Evolutionary conservation across 2,113 vertebrate genomes (phyloP).

Genomic region (Perccottus glenii): DNA sequence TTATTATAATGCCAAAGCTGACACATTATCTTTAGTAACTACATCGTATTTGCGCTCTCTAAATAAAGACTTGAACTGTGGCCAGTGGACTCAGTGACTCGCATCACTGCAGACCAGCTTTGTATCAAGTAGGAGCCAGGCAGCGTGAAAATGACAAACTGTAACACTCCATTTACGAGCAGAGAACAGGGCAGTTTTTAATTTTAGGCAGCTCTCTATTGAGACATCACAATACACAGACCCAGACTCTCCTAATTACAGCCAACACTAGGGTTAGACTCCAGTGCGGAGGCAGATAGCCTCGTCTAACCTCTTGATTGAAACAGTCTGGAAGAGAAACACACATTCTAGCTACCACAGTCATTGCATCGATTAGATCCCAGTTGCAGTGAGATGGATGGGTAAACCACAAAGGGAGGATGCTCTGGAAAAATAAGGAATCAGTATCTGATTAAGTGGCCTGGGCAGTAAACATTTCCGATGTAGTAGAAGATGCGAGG

Average conservation of each 20-base stretch:
- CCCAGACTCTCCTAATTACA: constrained; percentile 63
- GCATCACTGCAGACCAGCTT: constrained; percentile 10
- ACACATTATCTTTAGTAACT: too few species aligned
- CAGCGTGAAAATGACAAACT: constrained; percentile 57
- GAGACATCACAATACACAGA: constrained; percentile 58
- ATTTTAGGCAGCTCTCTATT: constrained; percentile 50
- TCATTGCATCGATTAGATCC: constrained; percentile 61
- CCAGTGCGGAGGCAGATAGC: constrained; percentile 43
- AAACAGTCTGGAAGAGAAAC: constrained; percentile 44
- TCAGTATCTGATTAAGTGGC: constrained; percentile 43
- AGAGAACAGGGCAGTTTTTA: constrained; percentile 50
- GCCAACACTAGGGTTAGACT: constrained; percentile 1
- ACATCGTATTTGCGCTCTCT: background rate
- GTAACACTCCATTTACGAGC: constrained; percentile 51
- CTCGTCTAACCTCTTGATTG: constrained; percentile 57
- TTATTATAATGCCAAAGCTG: too few species aligned
- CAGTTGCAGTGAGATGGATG: constrained; percentile 53
- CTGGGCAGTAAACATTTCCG: constrained; percentile 51
- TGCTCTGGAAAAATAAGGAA: constrained; percentile 19
- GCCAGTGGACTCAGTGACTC: constrained; percentile 52
- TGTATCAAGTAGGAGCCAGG: constrained; percentile 31
- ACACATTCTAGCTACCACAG: constrained; percentile 12
- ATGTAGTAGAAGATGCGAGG: constrained; percentile 5
- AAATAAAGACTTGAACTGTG: constrained; percentile 34
- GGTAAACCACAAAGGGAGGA: constrained; percentile 20